phyloP scores from a whole-genome alignment of 1,140 invertebrate species.

The Eupristina koningsbergeri region DNA sequence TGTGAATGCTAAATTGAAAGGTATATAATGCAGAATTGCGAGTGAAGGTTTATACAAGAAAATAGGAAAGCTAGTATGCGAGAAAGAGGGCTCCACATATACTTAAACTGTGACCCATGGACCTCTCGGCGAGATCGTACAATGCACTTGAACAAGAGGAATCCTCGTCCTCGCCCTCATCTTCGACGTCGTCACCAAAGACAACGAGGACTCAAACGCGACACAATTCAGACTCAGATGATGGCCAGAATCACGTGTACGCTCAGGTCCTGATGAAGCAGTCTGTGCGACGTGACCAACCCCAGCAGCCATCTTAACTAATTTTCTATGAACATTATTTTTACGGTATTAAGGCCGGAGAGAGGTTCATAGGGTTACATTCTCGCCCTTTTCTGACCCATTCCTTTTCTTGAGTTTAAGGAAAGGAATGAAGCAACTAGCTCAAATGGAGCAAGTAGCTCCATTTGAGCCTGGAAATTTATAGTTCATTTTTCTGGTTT shows the following conservation, averaged over 20 bases:
- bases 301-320: constrained; percentile 16
- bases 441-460: background rate
- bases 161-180: too few species aligned
- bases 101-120: background rate
- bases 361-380: background rate
- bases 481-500: background rate
- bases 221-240: constrained; percentile 16
- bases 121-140: background rate
- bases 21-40: too few species aligned
- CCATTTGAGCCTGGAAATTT: background rate
- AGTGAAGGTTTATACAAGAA: too few species aligned
- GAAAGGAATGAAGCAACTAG: too few species aligned
- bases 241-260: too few species aligned
- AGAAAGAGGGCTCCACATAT: too few species aligned
- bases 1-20: too few species aligned
- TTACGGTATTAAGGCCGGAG: background rate
- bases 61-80: too few species aligned
- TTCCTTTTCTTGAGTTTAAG: background rate
- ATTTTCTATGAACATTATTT: constrained; percentile 44
- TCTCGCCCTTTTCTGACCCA: background rate
- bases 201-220: background rate
- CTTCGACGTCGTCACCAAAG: too few species aligned
- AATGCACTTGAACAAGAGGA: background rate
- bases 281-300: background rate
- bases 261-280: background rate